Conservation (phyloP, 2,888 invertebrate species). For the Dione vanillae region DNA sequence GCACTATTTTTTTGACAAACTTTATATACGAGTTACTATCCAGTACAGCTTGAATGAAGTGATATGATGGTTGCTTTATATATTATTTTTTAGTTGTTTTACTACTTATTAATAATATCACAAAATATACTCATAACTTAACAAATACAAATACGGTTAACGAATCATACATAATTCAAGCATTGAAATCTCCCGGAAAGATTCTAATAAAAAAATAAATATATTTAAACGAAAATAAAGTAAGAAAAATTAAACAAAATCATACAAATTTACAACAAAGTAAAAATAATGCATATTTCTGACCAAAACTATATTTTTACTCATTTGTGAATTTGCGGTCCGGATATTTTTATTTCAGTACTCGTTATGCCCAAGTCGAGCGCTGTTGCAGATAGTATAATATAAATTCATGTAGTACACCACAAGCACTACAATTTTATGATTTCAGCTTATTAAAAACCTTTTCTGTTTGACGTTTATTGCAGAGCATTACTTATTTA, state of each 20-base stretch:
- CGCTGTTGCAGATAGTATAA: conserved; percentile 55
- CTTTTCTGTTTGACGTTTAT: conserved; percentile 24
- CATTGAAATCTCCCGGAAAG: no score
- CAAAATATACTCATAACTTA: no score
- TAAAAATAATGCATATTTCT: conserved; percentile 4
- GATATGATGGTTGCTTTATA: no score
- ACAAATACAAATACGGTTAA: no score
- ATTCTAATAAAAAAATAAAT: no score
- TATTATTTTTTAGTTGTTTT: no score
- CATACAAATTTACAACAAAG: conserved; percentile 2
- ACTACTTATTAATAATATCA: no score
- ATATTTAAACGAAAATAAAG: background rate
- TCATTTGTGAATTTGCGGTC: conserved; percentile 47
- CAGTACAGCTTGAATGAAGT: no score
- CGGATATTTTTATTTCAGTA: conserved; percentile 58
- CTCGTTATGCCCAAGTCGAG: conserved; percentile 57
- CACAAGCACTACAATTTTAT: conserved; percentile 39
- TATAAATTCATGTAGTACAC: conserved; percentile 54
- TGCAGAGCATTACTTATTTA: background rate
- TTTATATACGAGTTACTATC: no score
- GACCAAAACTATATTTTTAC: conserved; percentile 22
- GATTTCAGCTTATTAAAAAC: conserved; percentile 32
- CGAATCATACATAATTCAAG: no score
- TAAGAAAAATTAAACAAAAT: background rate
- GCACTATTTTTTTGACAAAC: no score